These are phyloP conservation scores for Macrobrachium rosenbergii DNA, from an alignment of 1,140 invertebrate genomes.

Conservation along the genomic window DNA sequence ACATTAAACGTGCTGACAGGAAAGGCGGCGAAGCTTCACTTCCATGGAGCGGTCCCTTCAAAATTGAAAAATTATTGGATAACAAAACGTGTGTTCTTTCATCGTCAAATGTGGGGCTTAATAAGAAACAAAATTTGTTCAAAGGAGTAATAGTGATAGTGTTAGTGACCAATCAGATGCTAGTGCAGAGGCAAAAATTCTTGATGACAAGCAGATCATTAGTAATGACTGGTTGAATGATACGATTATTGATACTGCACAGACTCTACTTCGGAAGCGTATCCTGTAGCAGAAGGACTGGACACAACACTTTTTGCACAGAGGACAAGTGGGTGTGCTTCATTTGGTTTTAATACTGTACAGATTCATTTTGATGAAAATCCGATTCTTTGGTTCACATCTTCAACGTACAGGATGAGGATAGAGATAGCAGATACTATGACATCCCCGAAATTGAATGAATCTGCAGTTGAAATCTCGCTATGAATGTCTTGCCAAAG, in stretches of 20 bases:
- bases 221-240: constrained; percentile 39
- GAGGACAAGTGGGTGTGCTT: constrained; percentile 25
- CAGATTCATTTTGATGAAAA: constrained; percentile 34
- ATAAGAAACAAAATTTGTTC: constrained; percentile 27
- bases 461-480: constrained; percentile 14
- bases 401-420: constrained; percentile 25
- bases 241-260: constrained; percentile 40
- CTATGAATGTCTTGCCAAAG: too few relatives aligned
- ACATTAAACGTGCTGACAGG: constrained; percentile 35
- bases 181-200: constrained; percentile 24
- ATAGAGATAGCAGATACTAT: constrained; percentile 36
- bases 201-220: constrained; percentile 23
- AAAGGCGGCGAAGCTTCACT: constrained; percentile 27
- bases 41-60: constrained; percentile 40
- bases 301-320: constrained; percentile 37
- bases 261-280: constrained; percentile 39
- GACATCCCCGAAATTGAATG: neutral
- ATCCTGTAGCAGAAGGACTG: constrained; percentile 34
- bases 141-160: constrained; percentile 23
- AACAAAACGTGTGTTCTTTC: constrained; percentile 32
- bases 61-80: constrained; percentile 38
- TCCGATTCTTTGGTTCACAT: constrained; percentile 17
- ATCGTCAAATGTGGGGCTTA: constrained; percentile 35
- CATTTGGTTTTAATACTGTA: constrained; percentile 23
- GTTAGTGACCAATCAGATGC: constrained; percentile 37